Conservation (phyloP, 2,888 invertebrate genomes). For the Carcina quercana region DNA sequence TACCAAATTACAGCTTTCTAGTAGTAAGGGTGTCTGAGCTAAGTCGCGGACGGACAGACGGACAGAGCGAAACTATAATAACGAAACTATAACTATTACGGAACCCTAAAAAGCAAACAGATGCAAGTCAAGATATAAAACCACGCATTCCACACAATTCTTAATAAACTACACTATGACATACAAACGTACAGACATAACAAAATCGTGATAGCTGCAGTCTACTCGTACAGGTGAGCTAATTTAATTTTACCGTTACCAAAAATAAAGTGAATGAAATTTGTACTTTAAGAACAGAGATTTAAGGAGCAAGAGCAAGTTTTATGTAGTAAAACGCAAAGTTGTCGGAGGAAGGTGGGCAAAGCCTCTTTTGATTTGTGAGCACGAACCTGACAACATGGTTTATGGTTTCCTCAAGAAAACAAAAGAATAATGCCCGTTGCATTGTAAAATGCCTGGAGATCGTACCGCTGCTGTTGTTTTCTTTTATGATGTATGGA, state of each 20-base stretch:
- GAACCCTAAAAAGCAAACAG: too few relatives aligned
- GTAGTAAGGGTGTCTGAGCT: too few relatives aligned
- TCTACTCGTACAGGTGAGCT: conserved; percentile 23
- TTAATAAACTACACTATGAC: conserved; percentile 27
- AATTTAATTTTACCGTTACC: neutral
- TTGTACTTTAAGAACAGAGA: conserved; percentile 8
- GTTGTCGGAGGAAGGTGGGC: conserved; percentile 30
- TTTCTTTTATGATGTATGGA: too few relatives aligned
- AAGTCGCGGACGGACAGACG: too few relatives aligned
- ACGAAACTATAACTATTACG: too few relatives aligned
- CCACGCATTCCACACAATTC: too few relatives aligned
- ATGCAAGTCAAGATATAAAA: too few relatives aligned
- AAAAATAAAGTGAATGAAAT: conserved; percentile 7
- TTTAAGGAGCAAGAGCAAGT: conserved; percentile 17
- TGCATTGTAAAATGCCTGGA: conserved; percentile 20
- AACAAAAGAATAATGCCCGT: conserved; percentile 39
- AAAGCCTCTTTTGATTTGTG: conserved; percentile 61
- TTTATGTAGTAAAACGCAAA: conserved; percentile 17
- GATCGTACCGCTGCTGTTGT: conserved; percentile 1
- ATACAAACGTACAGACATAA: too few relatives aligned
- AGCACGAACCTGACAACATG: conserved; percentile 46
- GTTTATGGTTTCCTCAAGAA: conserved; percentile 57
- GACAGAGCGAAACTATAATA: too few relatives aligned
- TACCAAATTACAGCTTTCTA: too few relatives aligned
- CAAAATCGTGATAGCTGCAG: too few relatives aligned